Evolutionary conservation across 92 coral and sea anemone species (phyloP).

Genomic region (Nematostella vectensis): DNA sequence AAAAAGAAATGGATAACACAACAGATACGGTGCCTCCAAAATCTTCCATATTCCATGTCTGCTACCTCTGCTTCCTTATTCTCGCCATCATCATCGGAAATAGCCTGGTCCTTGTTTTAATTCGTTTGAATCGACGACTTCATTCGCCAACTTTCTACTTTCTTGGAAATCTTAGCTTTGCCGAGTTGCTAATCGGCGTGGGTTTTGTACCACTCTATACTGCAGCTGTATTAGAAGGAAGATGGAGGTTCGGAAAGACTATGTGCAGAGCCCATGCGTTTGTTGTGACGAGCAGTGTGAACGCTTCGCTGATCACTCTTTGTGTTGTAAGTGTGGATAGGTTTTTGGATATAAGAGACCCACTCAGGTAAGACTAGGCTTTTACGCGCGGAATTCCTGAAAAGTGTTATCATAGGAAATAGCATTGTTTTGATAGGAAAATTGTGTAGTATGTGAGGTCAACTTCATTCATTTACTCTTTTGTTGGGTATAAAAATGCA

Average conservation of each 20-base stretch:
- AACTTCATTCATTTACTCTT: too few relatives aligned
- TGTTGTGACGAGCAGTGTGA: slow-evolving; percentile 48
- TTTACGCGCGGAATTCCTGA: too few relatives aligned
- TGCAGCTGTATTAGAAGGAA: slow-evolving; percentile 29
- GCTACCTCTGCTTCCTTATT: slow-evolving; percentile 19
- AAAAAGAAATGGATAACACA: too few relatives aligned
- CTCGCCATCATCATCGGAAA: slow-evolving; percentile 50
- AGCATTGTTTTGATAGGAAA: not conserved
- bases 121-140: slow-evolving; percentile 38
- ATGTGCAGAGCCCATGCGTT: slow-evolving; percentile 62
- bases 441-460: too few relatives aligned
- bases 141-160: slow-evolving; percentile 75
- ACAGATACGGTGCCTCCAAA: too few relatives aligned
- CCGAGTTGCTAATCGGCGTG: slow-evolving; percentile 50
- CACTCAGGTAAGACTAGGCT: slow-evolving; percentile 67
- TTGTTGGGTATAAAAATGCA: too few relatives aligned
- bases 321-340: slow-evolving; percentile 65
- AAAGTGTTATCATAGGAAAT: not conserved
- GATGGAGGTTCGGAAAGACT: slow-evolving; percentile 42
- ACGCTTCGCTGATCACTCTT: slow-evolving; percentile 62
- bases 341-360: slow-evolving; percentile 60
- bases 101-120: slow-evolving; percentile 26
- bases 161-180: slow-evolving; percentile 52
- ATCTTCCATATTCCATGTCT: too few relatives aligned
- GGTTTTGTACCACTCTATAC: slow-evolving; percentile 59